Evolutionary conservation across 2,113 vertebrate genomes (phyloP).

Genomic region (Oreamnos americanus): DNA sequence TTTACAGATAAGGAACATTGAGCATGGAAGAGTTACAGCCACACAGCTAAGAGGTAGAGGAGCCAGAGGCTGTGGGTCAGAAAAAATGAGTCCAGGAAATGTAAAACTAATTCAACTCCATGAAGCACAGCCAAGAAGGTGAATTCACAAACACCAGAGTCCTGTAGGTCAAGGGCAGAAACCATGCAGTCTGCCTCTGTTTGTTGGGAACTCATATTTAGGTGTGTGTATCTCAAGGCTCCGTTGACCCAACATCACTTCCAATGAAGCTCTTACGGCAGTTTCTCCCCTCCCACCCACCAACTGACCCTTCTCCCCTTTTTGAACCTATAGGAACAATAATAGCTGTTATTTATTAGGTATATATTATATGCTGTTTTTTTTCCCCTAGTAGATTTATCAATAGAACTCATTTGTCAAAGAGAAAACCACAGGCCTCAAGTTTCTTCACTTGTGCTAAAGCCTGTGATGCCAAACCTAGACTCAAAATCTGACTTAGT

Average conservation of each 20-base stretch:
- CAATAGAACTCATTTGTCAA: not conserved
- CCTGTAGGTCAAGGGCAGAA: no score
- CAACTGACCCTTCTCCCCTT: not conserved
- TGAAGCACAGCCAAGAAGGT: not conserved
- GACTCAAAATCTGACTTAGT: not conserved
- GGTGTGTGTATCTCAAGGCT: not conserved
- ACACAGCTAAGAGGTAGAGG: not conserved
- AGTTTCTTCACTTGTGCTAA: not conserved
- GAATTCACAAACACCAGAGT: fast-evolving
- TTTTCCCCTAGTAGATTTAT: not conserved
- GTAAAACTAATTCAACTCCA: not conserved
- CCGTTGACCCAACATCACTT: not conserved
- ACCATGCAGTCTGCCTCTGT: not conserved
- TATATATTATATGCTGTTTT: not conserved
- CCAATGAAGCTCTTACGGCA: not conserved
- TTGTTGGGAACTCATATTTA: not conserved
- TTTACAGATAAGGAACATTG: not conserved
- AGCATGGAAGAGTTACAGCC: not conserved
- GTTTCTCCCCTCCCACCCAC: not conserved
- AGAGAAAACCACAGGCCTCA: not conserved
- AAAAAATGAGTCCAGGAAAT: not conserved
- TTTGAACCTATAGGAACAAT: not conserved
- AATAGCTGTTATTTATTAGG: not conserved
- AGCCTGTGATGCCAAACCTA: not conserved
- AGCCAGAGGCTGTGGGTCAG: not conserved